A percentile compares a stretch with the other conserved stretches of the same genome.
These are phyloP conservation scores for Torymus texanus DNA, from an alignment of 2,888 invertebrate genomes.

Conservation along the genomic window DNA sequence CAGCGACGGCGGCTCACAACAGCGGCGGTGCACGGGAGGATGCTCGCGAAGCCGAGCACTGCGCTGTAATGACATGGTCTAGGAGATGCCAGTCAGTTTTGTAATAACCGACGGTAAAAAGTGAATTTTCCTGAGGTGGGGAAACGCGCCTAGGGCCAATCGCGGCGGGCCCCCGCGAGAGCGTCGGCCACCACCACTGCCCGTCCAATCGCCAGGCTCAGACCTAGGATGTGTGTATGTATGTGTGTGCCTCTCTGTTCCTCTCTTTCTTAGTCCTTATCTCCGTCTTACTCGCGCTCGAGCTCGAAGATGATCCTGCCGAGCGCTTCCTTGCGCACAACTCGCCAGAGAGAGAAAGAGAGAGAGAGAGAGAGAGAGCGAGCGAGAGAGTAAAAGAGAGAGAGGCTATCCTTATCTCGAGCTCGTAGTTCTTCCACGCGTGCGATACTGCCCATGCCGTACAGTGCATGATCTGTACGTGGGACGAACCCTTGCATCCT, in stretches of 20 bases:
- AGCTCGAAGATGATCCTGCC: slow-evolving; percentile 20
- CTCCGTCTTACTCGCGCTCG: not conserved
- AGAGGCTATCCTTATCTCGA: slow-evolving; percentile 13
- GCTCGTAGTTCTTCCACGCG: not conserved
- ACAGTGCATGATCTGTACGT: not conserved
- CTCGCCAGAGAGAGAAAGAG: too few species aligned
- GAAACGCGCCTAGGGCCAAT: slow-evolving; percentile 72
- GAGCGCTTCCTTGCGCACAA: not conserved
- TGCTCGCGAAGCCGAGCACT: slow-evolving; percentile 73
- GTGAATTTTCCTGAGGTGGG: slow-evolving; percentile 74
- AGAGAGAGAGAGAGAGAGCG: not conserved
- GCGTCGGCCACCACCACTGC: slow-evolving; percentile 58
- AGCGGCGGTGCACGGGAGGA: slow-evolving; percentile 60
- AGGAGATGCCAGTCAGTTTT: slow-evolving; percentile 75
- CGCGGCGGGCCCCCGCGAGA: slow-evolving; percentile 51
- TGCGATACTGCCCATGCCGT: slow-evolving; percentile 6
- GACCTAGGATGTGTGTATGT: not conserved
- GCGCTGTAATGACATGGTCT: slow-evolving; percentile 75
- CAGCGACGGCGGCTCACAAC: not conserved
- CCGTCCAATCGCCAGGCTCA: slow-evolving; percentile 66
- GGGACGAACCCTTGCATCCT: not conserved
- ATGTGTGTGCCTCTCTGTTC: slow-evolving; percentile 22
- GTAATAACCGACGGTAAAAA: slow-evolving; percentile 74
- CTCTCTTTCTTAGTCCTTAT: slow-evolving; percentile 3
- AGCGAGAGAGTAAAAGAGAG: not conserved